Percentiles rank a stretch among this genome's conserved stretches.
Conservation (phyloP, 2,797 vertebrate genomes). For the Premnoplex brunnescens region DNA sequence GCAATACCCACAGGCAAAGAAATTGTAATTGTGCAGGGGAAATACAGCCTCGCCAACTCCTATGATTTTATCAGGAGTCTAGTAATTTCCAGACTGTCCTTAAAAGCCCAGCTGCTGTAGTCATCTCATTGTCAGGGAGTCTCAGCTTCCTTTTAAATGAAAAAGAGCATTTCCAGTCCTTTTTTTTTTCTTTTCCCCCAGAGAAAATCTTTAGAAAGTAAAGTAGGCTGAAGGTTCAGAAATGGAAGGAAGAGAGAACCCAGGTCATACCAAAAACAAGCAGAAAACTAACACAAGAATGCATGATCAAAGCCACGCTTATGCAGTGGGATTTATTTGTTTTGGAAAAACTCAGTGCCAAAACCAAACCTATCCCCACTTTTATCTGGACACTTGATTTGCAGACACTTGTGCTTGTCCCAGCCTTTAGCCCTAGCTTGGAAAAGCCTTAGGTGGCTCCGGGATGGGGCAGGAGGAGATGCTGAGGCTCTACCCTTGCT, state of each 20-base stretch:
- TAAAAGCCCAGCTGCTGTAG: slow-evolving; percentile 49
- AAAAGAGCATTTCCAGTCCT: neutral
- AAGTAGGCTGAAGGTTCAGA: neutral
- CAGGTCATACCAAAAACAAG: neutral
- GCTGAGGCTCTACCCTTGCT: neutral
- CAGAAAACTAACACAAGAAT: neutral
- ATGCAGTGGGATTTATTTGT: fast-evolving
- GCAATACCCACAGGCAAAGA: slow-evolving; percentile 26
- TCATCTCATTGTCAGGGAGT: slow-evolving; percentile 21
- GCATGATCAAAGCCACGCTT: neutral
- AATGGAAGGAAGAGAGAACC: neutral
- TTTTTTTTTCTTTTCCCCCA: too few relatives aligned
- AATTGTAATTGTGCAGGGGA: slow-evolving; percentile 8
- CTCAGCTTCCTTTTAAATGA: neutral
- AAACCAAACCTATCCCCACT: neutral
- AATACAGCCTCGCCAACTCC: neutral
- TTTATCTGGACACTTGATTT: neutral
- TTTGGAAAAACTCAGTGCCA: neutral
- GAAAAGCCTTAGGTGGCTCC: neutral
- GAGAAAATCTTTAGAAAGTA: neutral
- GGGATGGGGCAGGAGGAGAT: neutral
- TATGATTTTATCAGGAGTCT: slow-evolving; percentile 39
- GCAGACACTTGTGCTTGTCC: neutral
- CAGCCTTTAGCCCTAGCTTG: neutral
- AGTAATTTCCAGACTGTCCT: slow-evolving; percentile 32